Conservation (phyloP, 2,888 invertebrate genomes). For the Ptycholaimellus sp. region DNA sequence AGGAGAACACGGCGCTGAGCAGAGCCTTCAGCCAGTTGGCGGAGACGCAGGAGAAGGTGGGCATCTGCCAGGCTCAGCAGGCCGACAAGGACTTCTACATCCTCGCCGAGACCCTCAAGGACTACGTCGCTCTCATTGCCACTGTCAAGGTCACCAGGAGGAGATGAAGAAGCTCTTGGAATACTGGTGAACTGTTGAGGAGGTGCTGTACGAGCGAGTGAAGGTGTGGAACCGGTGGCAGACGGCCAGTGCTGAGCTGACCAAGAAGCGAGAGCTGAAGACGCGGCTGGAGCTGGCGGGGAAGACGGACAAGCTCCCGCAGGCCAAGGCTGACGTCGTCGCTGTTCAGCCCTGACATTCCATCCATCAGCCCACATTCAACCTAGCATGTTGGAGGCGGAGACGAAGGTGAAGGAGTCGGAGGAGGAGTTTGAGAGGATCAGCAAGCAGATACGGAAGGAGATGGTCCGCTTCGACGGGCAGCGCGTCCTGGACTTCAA, state of each 20-base stretch:
- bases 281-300: slow-evolving; percentile 69
- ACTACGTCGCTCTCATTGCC: slow-evolving; percentile 68
- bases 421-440: slow-evolving; percentile 88
- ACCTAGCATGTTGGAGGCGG: slow-evolving; percentile 44
- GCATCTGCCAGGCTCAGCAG: slow-evolving; percentile 64
- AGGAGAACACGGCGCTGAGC: slow-evolving; percentile 70
- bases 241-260: slow-evolving; percentile 74
- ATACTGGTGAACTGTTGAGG: too few species aligned
- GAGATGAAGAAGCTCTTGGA: too few species aligned
- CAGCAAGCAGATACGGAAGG: slow-evolving; percentile 62
- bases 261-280: slow-evolving; percentile 74
- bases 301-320: slow-evolving; percentile 63
- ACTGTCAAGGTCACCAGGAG: slow-evolving; percentile 65
- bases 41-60: slow-evolving; percentile 40
- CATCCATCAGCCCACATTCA: not conserved
- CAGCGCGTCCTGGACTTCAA: slow-evolving; percentile 69
- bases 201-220: slow-evolving; percentile 45
- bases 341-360: slow-evolving; percentile 39
- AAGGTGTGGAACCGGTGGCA: slow-evolving; percentile 91
- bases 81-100: slow-evolving; percentile 79
- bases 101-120: slow-evolving; percentile 75
- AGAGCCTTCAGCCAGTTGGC: slow-evolving; percentile 66
- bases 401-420: slow-evolving; percentile 77
- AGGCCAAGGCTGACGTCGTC: slow-evolving; percentile 64
- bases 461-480: slow-evolving; percentile 71